A percentile compares a stretch with the other conserved stretches of the same genome.
Evolutionary conservation across 2,113 vertebrate species (phyloP).

Genomic region (Gorsachius goisagi): DNA sequence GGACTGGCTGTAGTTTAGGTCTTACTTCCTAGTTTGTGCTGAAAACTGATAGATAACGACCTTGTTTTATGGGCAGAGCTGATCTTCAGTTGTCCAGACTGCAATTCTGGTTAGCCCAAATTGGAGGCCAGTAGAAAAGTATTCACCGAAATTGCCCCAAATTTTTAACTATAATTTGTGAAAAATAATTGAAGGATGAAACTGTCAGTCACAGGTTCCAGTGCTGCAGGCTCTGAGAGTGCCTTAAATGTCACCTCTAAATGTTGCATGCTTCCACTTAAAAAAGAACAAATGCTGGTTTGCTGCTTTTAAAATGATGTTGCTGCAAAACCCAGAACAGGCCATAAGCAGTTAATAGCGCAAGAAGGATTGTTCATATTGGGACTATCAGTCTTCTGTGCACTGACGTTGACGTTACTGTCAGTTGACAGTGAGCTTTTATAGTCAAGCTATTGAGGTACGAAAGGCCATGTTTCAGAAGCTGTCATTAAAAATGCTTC

Average conservation of each 20-base stretch:
- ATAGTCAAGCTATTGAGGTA: conserved; percentile 46
- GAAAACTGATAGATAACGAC: neutral
- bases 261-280: neutral
- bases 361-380: conserved; percentile 26
- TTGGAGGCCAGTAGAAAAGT: neutral
- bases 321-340: neutral
- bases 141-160: neutral
- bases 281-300: neutral
- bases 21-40: neutral
- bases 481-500: conserved; percentile 57
- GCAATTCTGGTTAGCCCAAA: neutral
- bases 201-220: neutral
- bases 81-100: neutral
- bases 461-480: conserved; percentile 55
- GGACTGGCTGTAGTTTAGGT: neutral
- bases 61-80: neutral
- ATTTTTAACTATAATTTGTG: neutral
- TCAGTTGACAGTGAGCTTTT: conserved; percentile 66
- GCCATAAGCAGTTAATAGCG: conserved; percentile 1
- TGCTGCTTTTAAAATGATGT: neutral
- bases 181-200: neutral
- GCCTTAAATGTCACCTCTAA: neutral
- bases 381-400: conserved; percentile 35
- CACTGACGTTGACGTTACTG: conserved; percentile 58
- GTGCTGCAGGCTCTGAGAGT: neutral